Percentiles rank a stretch among this genome's conserved stretches.
Evolutionary conservation across 35 echinoderm and acorn worm genomes (phyloP).

Genomic region (Hemicentrotus pulcherrimus): DNA sequence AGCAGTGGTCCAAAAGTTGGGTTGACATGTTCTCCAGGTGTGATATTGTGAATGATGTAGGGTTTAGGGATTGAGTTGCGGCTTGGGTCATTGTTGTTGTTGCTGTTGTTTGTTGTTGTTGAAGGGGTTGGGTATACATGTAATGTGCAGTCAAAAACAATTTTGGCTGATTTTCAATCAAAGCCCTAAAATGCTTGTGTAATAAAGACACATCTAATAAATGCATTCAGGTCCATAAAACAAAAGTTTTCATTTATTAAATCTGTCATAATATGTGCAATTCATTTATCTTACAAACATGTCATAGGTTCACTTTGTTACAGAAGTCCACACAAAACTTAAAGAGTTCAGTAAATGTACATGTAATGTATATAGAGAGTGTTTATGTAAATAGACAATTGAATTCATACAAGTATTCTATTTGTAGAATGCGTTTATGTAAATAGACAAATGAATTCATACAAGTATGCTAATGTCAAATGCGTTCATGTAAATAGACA

Average conservation of each 20-base stretch:
- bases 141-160: background rate
- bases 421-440: background rate
- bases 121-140: no score
- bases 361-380: background rate
- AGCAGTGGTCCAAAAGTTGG: background rate
- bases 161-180: background rate
- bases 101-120: no score
- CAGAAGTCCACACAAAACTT: background rate
- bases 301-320: background rate
- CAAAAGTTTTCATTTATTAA: background rate
- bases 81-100: no score
- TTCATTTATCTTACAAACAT: background rate
- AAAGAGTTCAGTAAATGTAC: background rate
- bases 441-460: background rate
- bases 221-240: background rate
- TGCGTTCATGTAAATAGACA: background rate
- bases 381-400: background rate
- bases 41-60: background rate
- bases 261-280: conserved; percentile 5
- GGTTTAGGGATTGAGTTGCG: no score
- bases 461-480: background rate
- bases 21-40: background rate
- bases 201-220: background rate
- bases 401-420: background rate
- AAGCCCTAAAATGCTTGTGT: background rate